Conservation (phyloP, 2,113 vertebrate species). For the Nannospalax galili region DNA sequence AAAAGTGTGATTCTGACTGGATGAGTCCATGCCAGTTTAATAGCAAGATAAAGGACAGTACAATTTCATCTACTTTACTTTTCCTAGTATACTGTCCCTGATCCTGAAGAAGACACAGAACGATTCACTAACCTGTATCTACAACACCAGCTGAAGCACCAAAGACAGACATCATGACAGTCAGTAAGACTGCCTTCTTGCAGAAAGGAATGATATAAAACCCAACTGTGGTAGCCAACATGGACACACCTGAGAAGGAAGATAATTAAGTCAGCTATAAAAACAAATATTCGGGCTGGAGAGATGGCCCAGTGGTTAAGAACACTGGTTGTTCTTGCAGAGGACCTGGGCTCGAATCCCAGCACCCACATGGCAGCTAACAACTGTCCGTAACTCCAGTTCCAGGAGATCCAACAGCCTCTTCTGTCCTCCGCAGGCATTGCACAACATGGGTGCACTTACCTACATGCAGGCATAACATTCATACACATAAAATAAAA, state of each 20-base stretch:
- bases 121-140: constrained; percentile 91
- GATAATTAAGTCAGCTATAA: background rate
- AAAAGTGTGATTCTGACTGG: background rate
- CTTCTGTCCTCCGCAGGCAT: too few species aligned
- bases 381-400: too few species aligned
- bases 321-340: too few species aligned
- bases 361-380: too few species aligned
- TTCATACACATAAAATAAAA: too few species aligned
- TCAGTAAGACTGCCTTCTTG: constrained; percentile 88
- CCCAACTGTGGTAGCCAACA: constrained; percentile 90
- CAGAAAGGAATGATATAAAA: constrained; percentile 93
- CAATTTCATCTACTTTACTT: background rate
- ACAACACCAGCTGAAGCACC: constrained; percentile 92
- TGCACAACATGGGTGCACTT: too few species aligned
- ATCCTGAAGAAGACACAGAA: background rate
- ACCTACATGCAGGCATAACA: too few species aligned
- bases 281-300: background rate
- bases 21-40: background rate
- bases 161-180: constrained; percentile 89
- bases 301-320: too few species aligned
- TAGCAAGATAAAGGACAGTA: background rate
- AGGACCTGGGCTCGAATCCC: too few species aligned
- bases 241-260: constrained; percentile 82
- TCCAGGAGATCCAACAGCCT: too few species aligned
- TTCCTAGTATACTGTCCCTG: background rate